Percentiles rank a stretch among this genome's conserved stretches.
Conservation (phyloP, 2,888 invertebrate genomes). For the Herminia tarsipennalis region DNA sequence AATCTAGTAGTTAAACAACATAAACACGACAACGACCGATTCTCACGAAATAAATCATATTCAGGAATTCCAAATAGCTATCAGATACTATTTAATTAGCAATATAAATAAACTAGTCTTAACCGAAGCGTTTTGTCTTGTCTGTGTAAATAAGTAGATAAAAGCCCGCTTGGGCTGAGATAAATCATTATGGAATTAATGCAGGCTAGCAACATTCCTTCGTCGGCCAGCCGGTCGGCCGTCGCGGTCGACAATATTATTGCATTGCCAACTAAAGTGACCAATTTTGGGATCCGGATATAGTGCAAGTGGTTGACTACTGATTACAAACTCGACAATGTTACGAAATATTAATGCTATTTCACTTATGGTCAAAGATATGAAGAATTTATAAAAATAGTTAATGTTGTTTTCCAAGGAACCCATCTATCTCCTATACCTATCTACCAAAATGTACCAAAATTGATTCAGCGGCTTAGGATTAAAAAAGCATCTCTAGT, state of each 20-base stretch:
- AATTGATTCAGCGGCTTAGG: no score
- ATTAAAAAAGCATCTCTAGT: no score
- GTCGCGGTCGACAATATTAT: conserved; percentile 13
- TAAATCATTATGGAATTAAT: conserved; percentile 58
- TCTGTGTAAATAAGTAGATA: conserved; percentile 41
- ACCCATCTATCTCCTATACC: no score
- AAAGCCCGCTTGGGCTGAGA: conserved; percentile 34
- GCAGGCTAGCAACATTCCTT: conserved; percentile 60
- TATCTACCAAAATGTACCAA: no score
- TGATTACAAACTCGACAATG: no score
- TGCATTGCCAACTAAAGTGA: conserved; percentile 31
- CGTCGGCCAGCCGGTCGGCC: conserved; percentile 47
- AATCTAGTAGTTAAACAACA: background rate
- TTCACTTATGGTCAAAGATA: background rate
- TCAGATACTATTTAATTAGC: conserved; percentile 28
- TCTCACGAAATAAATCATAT: conserved; percentile 20
- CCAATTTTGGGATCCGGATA: conserved; percentile 26
- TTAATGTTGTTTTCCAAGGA: no score
- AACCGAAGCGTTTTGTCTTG: conserved; percentile 37
- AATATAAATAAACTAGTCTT: conserved; percentile 37
- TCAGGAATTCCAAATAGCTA: conserved; percentile 24
- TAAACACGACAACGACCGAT: conserved; percentile 8
- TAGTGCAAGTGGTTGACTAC: background rate
- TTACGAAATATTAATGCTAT: background rate
- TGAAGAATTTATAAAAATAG: no score